A percentile compares a stretch with the other conserved stretches of the same genome.
Evolutionary conservation across 64 coral and sea anemone genomes (phyloP).

Genomic region (Pocillopora verrucosa): DNA sequence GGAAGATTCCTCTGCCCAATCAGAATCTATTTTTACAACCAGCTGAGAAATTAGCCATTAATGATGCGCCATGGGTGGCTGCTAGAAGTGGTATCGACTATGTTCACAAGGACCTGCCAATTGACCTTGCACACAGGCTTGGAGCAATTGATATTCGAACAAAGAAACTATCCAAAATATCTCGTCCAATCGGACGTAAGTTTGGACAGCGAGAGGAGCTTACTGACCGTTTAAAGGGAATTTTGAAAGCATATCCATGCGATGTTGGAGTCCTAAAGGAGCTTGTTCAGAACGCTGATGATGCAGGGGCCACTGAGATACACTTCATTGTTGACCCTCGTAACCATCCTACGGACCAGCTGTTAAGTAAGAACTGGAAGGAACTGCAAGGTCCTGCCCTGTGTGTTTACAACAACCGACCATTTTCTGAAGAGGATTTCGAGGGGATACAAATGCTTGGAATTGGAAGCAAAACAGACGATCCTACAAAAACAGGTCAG

Average conservation of each 20-base stretch:
- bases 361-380: conserved; percentile 73
- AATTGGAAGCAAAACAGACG: conserved; percentile 92
- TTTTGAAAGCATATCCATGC: conserved; percentile 85
- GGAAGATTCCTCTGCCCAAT: conserved; percentile 76
- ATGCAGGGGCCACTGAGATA: conserved; percentile 86
- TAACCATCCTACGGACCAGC: conserved; percentile 31
- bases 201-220: conserved; percentile 93
- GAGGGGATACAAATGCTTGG: conserved; percentile 92
- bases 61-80: conserved; percentile 71
- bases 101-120: conserved; percentile 64
- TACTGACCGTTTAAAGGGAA: conserved; percentile 78
- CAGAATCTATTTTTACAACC: conserved; percentile 45
- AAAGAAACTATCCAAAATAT: conserved; percentile 52
- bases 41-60: conserved; percentile 65
- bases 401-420: conserved; percentile 90
- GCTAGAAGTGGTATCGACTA: conserved; percentile 32
- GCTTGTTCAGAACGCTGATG: conserved; percentile 96
- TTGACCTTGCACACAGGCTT: conserved; percentile 65
- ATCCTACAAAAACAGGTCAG: conserved; percentile 91
- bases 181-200: conserved; percentile 51
- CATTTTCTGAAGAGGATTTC: conserved; percentile 81
- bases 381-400: conserved; percentile 89
- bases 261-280: conserved; percentile 94
- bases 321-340: conserved; percentile 89
- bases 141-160: conserved; percentile 68